Evolutionary conservation across 2,888 invertebrate genomes (phyloP), one percentile per base, ranked within the genome.

Genomic region (Tenthredo mesomela): DNA sequence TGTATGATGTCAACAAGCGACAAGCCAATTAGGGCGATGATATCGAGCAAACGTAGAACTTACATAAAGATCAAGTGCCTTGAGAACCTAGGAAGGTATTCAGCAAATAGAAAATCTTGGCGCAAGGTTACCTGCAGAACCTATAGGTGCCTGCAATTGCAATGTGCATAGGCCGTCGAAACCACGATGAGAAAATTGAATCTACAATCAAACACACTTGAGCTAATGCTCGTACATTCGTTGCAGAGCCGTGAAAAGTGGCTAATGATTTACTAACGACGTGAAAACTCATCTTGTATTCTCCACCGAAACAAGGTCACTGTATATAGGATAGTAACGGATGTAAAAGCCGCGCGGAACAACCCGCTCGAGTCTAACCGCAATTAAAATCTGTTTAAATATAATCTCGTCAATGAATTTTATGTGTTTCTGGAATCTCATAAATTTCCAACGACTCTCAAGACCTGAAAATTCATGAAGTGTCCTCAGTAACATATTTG

Each of bases 201-300:
- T 80, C 40, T 33, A 21, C 61, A 80, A 80, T 80, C 61, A 80
- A 80, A 80, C 80, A 80, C 61, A 61, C 58, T 61, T 18, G 78
- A 80, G 40, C 37, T 50, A 40, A 80, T 33, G 21, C 25, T 40
- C n/a, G 21, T 61, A 65, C 40, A 61, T 65, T 61, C 10, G 40
- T 29, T 7, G 7, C 65, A 29, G 65, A 61, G 61, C 54, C 15
- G 61, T 40, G 61, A 61, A 77, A 77, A 77, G 54, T 58, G 80
- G 80, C 61, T 80, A 80, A 80, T 80, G 58, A 80, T 80, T 80
- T 61, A 80, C 80, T 80, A 80, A 80, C 80, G 80, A 80, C 21
- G 71, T 61, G 58, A 18, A 80, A 80, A 65, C 80, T 80, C 80
- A 61, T 80, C 61, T 40, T 65, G 61, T 80, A 80, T 80, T 80